Percentiles rank a stretch among this genome's conserved stretches.
These are phyloP conservation scores for Otocyon megalotis DNA, from an alignment of 2,113 vertebrate species.

Conservation along the genomic window DNA sequence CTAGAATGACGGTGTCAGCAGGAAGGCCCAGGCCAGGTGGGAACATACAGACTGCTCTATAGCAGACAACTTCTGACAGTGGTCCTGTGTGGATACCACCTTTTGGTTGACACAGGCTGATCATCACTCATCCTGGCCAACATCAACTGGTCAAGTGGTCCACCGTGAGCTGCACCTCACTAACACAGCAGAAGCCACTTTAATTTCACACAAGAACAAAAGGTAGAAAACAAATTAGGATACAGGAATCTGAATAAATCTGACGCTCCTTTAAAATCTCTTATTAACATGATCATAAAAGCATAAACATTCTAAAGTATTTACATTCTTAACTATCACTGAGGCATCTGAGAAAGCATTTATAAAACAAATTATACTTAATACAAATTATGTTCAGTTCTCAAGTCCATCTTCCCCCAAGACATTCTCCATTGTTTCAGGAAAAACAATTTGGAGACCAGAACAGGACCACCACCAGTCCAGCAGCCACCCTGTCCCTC, in stretches of 20 bases:
- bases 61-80: neutral
- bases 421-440: neutral
- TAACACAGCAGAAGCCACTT: accelerated
- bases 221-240: neutral
- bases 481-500: neutral
- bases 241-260: too few relatives aligned
- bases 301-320: neutral
- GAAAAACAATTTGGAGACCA: neutral
- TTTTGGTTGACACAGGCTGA: too few relatives aligned
- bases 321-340: neutral
- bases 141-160: neutral
- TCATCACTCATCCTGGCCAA: too few relatives aligned
- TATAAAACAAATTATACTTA: neutral
- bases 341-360: neutral
- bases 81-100: neutral
- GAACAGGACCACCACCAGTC: neutral
- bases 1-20: accelerated
- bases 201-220: neutral
- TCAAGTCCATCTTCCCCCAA: neutral
- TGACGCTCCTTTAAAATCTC: neutral
- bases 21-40: neutral
- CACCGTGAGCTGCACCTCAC: neutral
- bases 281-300: neutral
- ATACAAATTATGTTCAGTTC: neutral
- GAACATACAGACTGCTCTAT: neutral